Conservation (phyloP, 2,888 invertebrate genomes). For the Euclidia mi region DNA sequence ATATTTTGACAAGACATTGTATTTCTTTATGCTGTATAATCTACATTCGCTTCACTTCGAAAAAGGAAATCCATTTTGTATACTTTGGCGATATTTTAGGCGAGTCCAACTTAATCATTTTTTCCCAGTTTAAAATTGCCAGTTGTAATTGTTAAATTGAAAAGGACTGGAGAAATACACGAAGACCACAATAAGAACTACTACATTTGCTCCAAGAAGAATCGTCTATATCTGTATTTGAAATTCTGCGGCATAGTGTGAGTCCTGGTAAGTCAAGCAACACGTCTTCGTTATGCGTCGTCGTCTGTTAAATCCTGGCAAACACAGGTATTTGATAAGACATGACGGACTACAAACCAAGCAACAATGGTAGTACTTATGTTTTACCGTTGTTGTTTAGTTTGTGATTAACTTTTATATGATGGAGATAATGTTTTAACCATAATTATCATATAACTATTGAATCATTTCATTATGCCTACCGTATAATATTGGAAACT, state of each 20-base stretch:
- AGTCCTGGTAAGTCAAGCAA: slow-evolving; percentile 61
- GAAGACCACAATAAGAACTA: slow-evolving; percentile 47
- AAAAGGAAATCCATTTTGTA: too few species aligned
- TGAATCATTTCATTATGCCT: not conserved
- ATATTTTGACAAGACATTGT: too few species aligned
- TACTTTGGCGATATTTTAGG: too few species aligned
- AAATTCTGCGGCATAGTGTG: slow-evolving; percentile 45
- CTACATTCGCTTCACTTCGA: too few species aligned
- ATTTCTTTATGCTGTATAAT: too few species aligned
- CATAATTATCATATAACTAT: not conserved
- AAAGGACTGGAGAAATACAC: slow-evolving; percentile 42
- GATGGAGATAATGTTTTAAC: not conserved
- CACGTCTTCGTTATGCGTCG: slow-evolving; percentile 20
- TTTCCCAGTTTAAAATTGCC: slow-evolving; percentile 36
- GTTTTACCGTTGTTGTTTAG: slow-evolving; percentile 1
- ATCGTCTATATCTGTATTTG: slow-evolving; percentile 33
- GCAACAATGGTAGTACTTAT: not conserved
- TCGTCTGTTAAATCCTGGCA: slow-evolving; percentile 9
- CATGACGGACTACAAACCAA: not conserved
- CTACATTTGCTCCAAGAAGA: slow-evolving; percentile 48
- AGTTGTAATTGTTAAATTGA: slow-evolving; percentile 32
- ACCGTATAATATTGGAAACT: not conserved
- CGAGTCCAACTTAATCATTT: slow-evolving; percentile 33
- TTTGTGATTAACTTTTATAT: not conserved
- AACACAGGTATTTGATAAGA: slow-evolving; percentile 1